These are phyloP conservation scores for Halcyon smyrnensis DNA, from an alignment of 2,797 vertebrate genomes.

Conservation along the genomic window DNA sequence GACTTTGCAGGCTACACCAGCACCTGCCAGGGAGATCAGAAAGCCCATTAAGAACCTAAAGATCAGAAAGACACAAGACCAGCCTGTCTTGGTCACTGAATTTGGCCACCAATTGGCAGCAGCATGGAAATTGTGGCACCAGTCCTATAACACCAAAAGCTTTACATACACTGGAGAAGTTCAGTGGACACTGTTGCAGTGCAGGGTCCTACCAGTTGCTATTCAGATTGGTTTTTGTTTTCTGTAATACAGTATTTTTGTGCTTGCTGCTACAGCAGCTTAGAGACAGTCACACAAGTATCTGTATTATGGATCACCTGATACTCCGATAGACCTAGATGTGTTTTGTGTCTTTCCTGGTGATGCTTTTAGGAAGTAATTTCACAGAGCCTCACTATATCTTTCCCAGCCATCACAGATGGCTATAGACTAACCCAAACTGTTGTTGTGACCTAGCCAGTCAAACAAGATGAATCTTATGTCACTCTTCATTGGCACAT, in stretches of 20 bases:
- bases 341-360: conserved; percentile 1
- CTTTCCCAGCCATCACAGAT: neutral
- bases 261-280: neutral
- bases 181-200: neutral
- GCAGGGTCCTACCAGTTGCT: neutral
- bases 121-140: neutral
- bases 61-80: neutral
- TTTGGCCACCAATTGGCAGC: neutral
- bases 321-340: neutral
- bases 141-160: neutral
- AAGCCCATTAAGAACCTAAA: neutral
- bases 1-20: neutral
- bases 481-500: conserved; percentile 59
- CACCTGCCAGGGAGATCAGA: neutral
- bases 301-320: neutral
- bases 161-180: neutral
- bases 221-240: neutral
- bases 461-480: conserved; percentile 65
- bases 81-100: neutral
- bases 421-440: conserved; percentile 30
- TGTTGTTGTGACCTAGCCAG: conserved; percentile 44
- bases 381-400: neutral
- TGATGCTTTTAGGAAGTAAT: neutral
- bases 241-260: neutral
- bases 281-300: neutral